A percentile compares a stretch with the other conserved stretches of the same genome.
phyloP scores from a whole-genome alignment of 2,797 vertebrate genomes.

The Neosalanx taihuensis region DNA sequence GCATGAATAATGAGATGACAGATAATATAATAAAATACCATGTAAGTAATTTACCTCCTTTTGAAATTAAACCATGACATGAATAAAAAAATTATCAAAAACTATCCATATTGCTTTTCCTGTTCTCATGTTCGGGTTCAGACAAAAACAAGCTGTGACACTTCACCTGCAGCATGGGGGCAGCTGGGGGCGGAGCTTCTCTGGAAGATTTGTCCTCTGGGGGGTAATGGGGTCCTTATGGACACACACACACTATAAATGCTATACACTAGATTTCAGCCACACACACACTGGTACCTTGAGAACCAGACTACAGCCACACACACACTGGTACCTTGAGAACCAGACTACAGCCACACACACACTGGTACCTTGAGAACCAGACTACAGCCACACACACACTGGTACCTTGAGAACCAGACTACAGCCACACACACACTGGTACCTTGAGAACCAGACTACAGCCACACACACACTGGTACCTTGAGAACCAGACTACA shows the following conservation, averaged over 20 bases:
- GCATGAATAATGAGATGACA: background rate
- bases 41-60: background rate
- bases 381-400: background rate
- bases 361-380: background rate
- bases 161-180: no score
- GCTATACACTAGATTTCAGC: background rate
- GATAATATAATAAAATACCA: background rate
- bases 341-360: background rate
- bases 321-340: slow-evolving; percentile 75
- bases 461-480: background rate
- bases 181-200: no score
- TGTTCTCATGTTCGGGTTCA: background rate
- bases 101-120: no score
- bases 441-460: no score
- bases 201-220: no score
- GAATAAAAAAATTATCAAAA: slow-evolving; percentile 32
- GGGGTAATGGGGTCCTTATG: slow-evolving; percentile 30
- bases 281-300: background rate
- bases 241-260: background rate
- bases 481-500: background rate
- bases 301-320: background rate
- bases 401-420: background rate
- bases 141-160: background rate
- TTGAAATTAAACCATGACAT: background rate
- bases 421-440: background rate